Conservation (phyloP, 2,113 vertebrate species). For the Romanogobio albipinnatus region DNA sequence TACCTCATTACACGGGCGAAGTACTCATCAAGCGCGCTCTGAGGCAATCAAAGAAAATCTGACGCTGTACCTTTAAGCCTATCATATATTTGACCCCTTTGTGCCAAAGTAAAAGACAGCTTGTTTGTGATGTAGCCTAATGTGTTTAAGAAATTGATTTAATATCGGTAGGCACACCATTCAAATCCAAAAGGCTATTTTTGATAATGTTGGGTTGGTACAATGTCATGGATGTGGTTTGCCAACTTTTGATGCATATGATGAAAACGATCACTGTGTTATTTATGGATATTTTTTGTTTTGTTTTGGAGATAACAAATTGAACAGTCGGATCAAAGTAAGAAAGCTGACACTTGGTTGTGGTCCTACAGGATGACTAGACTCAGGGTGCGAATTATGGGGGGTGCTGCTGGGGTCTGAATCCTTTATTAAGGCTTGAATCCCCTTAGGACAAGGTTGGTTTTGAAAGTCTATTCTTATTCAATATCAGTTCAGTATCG, state of each 20-base stretch:
- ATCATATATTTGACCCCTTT: constrained; percentile 44
- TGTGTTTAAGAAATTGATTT: constrained; percentile 34
- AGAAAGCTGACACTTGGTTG: background rate
- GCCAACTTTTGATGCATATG: constrained; percentile 33
- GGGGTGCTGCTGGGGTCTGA: background rate
- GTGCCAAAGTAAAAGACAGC: constrained; percentile 59
- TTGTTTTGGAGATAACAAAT: background rate
- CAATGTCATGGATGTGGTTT: constrained; percentile 53
- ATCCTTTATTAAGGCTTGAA: background rate
- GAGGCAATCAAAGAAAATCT: constrained; percentile 61
- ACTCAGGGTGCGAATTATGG: background rate
- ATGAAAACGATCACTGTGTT: constrained; percentile 10
- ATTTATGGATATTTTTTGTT: background rate
- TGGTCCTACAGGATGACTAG: background rate
- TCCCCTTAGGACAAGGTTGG: background rate
- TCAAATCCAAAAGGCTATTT: constrained; percentile 41
- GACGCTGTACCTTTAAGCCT: constrained; percentile 42
- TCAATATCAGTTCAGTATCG: background rate
- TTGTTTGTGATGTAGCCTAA: constrained; percentile 31
- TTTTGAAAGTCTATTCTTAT: background rate
- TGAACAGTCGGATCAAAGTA: background rate
- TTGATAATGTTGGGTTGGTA: constrained; percentile 47
- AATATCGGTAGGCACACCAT: constrained; percentile 32
- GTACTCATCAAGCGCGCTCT: constrained; percentile 80
- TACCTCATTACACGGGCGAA: constrained; percentile 89